Evolutionary conservation across 2,888 invertebrate genomes (phyloP).

Genomic region (Hybos culiciformis): DNA sequence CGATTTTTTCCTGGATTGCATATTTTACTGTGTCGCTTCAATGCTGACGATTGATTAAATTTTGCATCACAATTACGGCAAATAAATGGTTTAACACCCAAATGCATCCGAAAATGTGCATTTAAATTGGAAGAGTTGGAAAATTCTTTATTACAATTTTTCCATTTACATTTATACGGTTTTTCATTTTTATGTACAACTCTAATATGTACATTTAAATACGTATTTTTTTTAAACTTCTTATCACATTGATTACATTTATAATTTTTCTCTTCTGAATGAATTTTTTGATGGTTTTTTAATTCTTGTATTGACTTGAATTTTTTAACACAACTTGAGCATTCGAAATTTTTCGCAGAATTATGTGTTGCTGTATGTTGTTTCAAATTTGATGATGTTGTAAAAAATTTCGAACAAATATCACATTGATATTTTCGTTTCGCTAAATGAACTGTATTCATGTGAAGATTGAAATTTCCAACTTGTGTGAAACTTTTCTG

Average conservation of each 20-base stretch:
- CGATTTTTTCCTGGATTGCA: too few relatives aligned
- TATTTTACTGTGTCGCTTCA: conserved; percentile 21
- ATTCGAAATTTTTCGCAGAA: conserved; percentile 17
- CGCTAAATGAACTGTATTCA: conserved; percentile 18
- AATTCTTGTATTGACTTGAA: conserved; percentile 21
- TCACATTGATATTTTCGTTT: conserved; percentile 23
- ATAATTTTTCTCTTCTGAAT: conserved; percentile 18
- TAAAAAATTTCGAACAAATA: conserved; percentile 21
- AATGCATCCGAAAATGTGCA: conserved; percentile 23
- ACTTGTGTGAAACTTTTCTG: neutral
- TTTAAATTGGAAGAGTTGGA: conserved; percentile 21
- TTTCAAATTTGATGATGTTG: conserved; percentile 22
- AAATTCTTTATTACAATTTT: conserved; percentile 21
- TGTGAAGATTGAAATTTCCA: conserved; percentile 19
- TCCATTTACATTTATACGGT: conserved; percentile 20
- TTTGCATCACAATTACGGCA: conserved; percentile 21
- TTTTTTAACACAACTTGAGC: conserved; percentile 16
- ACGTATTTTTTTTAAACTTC: conserved; percentile 19
- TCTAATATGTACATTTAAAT: conserved; percentile 19
- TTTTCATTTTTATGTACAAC: conserved; percentile 20
- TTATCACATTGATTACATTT: conserved; percentile 20
- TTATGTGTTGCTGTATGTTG: conserved; percentile 20
- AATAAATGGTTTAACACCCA: conserved; percentile 22
- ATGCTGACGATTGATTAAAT: conserved; percentile 22
- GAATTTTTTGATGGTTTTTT: conserved; percentile 19